Evolutionary conservation across 2,113 vertebrate species (phyloP), one percentile per base, ranked within the genome.

Genomic region (Brachyhypopomus gauderio): DNA sequence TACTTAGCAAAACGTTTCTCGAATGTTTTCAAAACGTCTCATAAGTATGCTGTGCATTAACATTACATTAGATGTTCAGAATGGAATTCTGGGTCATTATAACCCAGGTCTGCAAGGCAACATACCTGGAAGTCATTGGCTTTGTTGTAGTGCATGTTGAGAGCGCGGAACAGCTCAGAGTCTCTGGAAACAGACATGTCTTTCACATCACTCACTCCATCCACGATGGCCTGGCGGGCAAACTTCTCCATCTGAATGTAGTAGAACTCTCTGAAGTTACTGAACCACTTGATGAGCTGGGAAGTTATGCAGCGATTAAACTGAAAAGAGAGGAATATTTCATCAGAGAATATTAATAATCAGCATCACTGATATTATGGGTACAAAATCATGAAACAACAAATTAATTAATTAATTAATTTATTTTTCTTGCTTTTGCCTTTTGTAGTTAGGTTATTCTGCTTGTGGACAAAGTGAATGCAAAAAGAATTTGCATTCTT

Each of bases 191-290:
- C 93, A n/a, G 88, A 90, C 19, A 99, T 93, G 64, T 92, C 90
- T 59, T 94, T 87, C 30, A 94, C 87, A 0, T 96, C 92, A 0
- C 82, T 89, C 23, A 96, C 66, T 0, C 95, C 96, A 5, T 98
- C 96, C 5, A 94, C 87, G 63, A 98, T 92, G 7, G 96, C 94
- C 93, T 98, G 97, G 4, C 97, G 95, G 30, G 97, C 97, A 84
- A 93, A 98, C 91, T 98, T 99, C 91, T 99, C 97, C 95, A 97
- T 97, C 90, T 99, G 97, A 91, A 99, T 99, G 88, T 98, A 99
- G 91, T 96, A 99, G 90, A 98, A 99, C 90, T 99, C 97, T 3
- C 97, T 92, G 87, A 99, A 99, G 90, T 99, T 99, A 88, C 97
- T 99, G 93, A 99, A 99, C 97, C 97, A 99, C 88, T 99, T 99